A percentile compares a stretch with the other conserved stretches of the same genome.
Conservation (phyloP, 1,140 invertebrate genomes). For the Gryon sp. region DNA sequence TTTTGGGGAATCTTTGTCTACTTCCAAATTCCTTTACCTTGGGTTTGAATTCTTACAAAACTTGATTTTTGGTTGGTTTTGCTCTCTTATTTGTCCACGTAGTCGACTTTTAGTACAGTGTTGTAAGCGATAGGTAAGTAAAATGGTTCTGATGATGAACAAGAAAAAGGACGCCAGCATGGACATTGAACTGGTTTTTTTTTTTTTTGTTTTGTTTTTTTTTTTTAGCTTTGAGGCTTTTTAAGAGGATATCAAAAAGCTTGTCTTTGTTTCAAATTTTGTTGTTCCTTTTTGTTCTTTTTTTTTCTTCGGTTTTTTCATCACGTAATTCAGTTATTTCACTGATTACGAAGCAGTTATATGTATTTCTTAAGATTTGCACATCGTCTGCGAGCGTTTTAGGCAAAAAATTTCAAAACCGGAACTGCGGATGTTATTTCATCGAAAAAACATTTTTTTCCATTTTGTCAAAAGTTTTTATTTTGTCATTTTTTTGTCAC, state of each 20-base stretch:
- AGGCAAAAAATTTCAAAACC: no score
- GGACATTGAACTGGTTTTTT: constrained; percentile 64
- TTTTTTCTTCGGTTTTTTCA: neutral
- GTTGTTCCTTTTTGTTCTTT: constrained; percentile 35
- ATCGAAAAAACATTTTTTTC: no score
- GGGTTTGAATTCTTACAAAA: no score
- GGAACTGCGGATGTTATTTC: no score
- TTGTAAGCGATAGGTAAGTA: constrained; percentile 67
- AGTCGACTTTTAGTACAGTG: constrained; percentile 46
- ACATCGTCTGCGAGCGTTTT: no score
- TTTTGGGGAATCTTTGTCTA: neutral
- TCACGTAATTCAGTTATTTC: neutral
- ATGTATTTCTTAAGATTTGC: no score
- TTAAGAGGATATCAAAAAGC: constrained; percentile 66
- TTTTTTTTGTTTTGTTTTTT: no score
- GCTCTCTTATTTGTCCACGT: constrained; percentile 43
- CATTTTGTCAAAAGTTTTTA: no score
- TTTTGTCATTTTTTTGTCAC: neutral
- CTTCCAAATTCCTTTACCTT: no score
- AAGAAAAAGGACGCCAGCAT: constrained; percentile 65
- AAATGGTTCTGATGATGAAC: neutral
- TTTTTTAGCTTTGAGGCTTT: constrained; percentile 59
- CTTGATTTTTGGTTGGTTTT: constrained; percentile 1
- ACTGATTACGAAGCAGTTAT: no score
- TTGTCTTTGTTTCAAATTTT: constrained; percentile 60